Conservation (phyloP, 2,888 invertebrate genomes). For the Adela reaumurella region DNA sequence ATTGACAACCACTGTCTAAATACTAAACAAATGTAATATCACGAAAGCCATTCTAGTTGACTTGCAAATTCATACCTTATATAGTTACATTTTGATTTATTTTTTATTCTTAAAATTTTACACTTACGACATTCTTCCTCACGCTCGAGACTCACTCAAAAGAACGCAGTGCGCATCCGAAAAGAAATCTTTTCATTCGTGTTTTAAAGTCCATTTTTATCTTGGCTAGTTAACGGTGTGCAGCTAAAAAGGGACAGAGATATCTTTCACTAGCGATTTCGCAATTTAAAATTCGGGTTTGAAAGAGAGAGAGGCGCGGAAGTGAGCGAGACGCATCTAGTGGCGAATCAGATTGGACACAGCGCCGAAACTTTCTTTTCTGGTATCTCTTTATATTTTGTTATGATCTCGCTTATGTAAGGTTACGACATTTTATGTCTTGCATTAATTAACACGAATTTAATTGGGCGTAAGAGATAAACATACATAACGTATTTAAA, state of each 20-base stretch:
- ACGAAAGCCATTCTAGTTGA: neutral
- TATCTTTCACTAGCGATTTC: neutral
- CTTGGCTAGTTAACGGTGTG: neutral
- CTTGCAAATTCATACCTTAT: neutral
- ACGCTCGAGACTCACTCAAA: neutral
- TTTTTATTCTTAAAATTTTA: neutral
- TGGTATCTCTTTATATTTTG: neutral
- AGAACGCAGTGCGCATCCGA: neutral
- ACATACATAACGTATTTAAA: neutral
- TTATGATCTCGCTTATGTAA: neutral
- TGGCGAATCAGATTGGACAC: neutral
- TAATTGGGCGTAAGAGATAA: neutral
- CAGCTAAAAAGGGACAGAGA: neutral
- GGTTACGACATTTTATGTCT: neutral
- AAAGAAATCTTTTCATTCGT: too few relatives aligned
- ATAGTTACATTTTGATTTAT: too few relatives aligned
- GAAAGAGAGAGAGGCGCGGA: neutral
- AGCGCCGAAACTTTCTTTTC: neutral
- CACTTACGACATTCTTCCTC: neutral
- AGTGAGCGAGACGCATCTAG: neutral
- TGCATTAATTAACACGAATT: neutral
- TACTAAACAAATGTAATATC: neutral
- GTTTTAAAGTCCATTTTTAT: too few relatives aligned
- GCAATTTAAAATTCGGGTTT: neutral
- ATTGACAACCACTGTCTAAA: neutral